Percentiles rank a stretch among this genome's conserved stretches.
phyloP scores from a whole-genome alignment of 2,797 vertebrate species.

The Masticophis lateralis region DNA sequence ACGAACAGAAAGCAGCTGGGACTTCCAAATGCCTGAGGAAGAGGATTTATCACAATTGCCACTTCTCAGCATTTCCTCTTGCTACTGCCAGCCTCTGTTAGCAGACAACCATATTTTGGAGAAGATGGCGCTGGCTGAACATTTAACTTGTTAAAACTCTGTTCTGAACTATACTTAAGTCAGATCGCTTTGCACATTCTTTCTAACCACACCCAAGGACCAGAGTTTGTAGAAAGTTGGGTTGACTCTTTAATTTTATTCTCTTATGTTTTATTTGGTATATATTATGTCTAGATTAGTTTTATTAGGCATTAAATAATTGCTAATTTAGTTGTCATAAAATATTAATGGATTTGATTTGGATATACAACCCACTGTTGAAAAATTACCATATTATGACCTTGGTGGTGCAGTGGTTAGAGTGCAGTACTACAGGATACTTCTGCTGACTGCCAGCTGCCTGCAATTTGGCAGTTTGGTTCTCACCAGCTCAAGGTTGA shows the following conservation, averaged over 20 bases:
- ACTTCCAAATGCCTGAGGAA: not conserved
- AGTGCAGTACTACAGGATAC: too few species aligned
- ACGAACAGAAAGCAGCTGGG: not conserved
- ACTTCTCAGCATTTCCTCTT: not conserved
- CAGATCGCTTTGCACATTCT: not conserved
- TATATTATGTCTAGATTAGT: not conserved
- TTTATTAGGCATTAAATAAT: not conserved
- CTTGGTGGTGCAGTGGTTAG: too few species aligned
- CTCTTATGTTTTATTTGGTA: not conserved
- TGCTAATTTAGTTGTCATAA: not conserved
- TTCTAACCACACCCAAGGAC: not conserved
- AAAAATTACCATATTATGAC: not conserved
- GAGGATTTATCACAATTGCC: not conserved
- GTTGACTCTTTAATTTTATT: not conserved
- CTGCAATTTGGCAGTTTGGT: too few species aligned
- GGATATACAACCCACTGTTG: not conserved
- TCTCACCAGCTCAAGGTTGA: too few species aligned
- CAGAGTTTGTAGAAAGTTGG: not conserved
- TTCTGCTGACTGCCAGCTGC: too few species aligned
- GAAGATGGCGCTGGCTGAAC: not conserved
- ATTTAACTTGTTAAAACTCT: not conserved
- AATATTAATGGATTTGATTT: not conserved
- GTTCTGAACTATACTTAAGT: not conserved
- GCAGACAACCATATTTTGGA: not conserved
- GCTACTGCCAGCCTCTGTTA: not conserved